phyloP scores from a whole-genome alignment of 2,113 vertebrate genomes.

The Elanoides forficatus region DNA sequence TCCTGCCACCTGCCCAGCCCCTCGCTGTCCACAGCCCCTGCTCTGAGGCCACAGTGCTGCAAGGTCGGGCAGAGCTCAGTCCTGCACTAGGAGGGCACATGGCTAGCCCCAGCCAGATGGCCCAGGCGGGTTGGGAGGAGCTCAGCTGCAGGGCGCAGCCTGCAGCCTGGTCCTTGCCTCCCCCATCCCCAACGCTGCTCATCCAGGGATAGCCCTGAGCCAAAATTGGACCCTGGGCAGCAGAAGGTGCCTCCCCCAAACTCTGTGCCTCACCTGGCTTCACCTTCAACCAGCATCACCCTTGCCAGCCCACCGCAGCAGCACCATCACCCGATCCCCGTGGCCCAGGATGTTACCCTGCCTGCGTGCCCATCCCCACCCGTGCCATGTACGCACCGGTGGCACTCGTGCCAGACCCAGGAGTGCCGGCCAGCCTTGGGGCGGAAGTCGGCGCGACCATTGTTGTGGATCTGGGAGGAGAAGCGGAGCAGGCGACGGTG shows the following conservation, averaged over 20 bases:
- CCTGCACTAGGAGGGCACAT: neutral
- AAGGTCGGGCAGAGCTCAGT: neutral
- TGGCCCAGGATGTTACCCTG: neutral
- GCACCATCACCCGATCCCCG: neutral
- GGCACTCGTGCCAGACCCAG: conserved; percentile 98
- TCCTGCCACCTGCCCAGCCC: fast-evolving
- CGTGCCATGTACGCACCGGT: conserved; percentile 72
- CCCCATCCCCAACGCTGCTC: neutral
- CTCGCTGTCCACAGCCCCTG: fast-evolving
- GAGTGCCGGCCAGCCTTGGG: conserved; percentile 95
- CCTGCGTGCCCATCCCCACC: neutral
- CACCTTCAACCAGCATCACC: neutral
- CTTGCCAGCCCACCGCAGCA: neutral
- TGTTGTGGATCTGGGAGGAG: conserved; percentile 98
- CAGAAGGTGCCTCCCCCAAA: neutral
- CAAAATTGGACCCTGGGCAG: neutral
- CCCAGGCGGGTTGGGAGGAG: neutral
- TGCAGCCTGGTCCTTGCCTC: fast-evolving
- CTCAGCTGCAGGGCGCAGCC: neutral
- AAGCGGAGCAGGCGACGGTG: conserved; percentile 95
- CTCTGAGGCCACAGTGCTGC: fast-evolving
- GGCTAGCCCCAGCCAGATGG: neutral
- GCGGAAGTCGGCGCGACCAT: conserved; percentile 92
- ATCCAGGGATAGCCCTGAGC: neutral
- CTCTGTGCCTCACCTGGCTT: neutral